These are phyloP conservation scores for Hylia prasina DNA, from an alignment of 2,113 vertebrate species.

Conservation along the genomic window DNA sequence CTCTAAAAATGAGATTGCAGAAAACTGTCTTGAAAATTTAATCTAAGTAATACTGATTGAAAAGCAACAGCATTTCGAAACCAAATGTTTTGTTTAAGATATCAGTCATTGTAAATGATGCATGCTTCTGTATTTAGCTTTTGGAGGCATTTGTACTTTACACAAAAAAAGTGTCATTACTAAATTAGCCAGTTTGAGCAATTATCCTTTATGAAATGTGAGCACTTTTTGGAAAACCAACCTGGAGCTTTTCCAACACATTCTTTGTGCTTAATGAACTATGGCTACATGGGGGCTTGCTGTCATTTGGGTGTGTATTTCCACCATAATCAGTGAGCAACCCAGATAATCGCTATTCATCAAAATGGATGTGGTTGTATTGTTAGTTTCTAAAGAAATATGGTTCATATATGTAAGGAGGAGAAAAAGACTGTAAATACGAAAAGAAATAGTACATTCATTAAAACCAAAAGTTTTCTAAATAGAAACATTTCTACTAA, in stretches of 20 bases:
- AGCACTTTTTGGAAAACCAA: neutral
- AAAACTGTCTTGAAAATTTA: neutral
- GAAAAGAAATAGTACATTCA: neutral
- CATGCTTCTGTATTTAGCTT: neutral
- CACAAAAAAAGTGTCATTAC: neutral
- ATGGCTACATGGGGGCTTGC: neutral
- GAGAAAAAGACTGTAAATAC: neutral
- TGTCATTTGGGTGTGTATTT: neutral
- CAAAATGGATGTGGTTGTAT: neutral
- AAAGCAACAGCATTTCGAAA: neutral
- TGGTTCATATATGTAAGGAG: neutral
- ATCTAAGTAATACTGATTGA: neutral
- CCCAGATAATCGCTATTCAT: neutral
- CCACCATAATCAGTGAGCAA: neutral
- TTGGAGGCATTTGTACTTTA: neutral
- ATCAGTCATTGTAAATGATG: neutral
- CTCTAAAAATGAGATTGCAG: neutral
- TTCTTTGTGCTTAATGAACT: neutral
- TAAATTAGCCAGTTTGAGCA: neutral
- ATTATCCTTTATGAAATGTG: neutral
- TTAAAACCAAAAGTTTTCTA: neutral
- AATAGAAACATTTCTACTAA: neutral
- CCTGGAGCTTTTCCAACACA: neutral
- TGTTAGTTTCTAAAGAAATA: neutral
- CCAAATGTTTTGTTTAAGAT: neutral